These are phyloP conservation scores for Hermaeophaga mercurialis DNA, from an alignment of 2,888 invertebrate species.

Conservation along the genomic window DNA sequence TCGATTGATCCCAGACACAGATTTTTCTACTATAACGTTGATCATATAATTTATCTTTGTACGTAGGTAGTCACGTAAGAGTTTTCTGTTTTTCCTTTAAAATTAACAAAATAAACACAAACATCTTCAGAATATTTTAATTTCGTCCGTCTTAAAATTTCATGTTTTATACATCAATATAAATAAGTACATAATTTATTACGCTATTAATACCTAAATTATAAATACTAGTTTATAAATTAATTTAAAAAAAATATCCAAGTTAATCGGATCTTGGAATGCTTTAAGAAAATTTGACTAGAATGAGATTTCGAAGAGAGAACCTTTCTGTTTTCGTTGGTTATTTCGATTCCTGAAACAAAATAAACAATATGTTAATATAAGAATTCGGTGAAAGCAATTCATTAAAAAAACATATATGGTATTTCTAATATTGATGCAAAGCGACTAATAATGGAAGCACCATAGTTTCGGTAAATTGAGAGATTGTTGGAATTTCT, in stretches of 20 bases:
- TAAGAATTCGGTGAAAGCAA: too few species aligned
- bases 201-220: conserved; percentile 48
- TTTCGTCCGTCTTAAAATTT: conserved; percentile 29
- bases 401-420: too few species aligned
- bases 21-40: too few species aligned
- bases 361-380: conserved; percentile 27
- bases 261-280: conserved; percentile 40
- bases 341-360: conserved; percentile 46
- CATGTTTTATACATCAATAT: conserved; percentile 42
- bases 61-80: too few species aligned
- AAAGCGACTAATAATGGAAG: too few species aligned
- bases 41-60: too few species aligned
- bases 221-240: conserved; percentile 47
- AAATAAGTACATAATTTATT: conserved; percentile 49
- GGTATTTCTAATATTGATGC: too few species aligned
- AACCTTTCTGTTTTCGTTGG: conserved; percentile 26
- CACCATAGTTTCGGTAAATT: too few species aligned
- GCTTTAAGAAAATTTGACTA: conserved; percentile 45
- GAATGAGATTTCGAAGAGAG: conserved; percentile 40
- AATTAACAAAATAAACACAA: neutral
- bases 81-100: too few species aligned
- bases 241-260: conserved; percentile 41
- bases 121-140: conserved; percentile 23
- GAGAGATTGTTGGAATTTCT: neutral
- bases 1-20: too few species aligned